Evolutionary conservation across 2,888 invertebrate species (phyloP), one percentile per base, ranked within the genome.

Genomic region (Clusia tigrina): DNA sequence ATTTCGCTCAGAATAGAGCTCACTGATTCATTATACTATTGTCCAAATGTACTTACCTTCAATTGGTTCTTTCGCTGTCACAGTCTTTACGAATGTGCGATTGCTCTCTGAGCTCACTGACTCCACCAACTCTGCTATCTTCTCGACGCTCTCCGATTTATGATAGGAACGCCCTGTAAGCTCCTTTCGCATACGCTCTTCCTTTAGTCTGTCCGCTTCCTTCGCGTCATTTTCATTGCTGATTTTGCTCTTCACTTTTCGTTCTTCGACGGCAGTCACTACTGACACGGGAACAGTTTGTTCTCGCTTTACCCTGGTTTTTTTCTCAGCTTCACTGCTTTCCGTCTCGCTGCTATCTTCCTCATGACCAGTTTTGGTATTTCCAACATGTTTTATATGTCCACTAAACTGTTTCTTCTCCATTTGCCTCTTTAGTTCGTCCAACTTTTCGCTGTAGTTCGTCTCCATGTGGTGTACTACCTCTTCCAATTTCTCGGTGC

Each of bases 391-490:
- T n/a, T 48, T 10, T n/a, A n/a, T n/a, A n/a, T n/a, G n/a, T n/a
- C n/a, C n/a, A n/a, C n/a, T n/a, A n/a, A n/a, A 26, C 26, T 26
- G 22, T 2, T 73, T 54, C 2, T 60, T 66, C 52, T 67, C 72
- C 0, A 81, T 64, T n/a, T 81, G 76, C 0, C 68, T 69, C 53
- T 80, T 77, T 1, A 80, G 61, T 0, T 72, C 69, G 1, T 74
- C 71, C 1, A 81, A 54, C 23, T 80, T 81, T 2, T 73, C 72
- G 20, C 72, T 78, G 56, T 80, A 80, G n/a, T 74, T 72, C 17
- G 63, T 58, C 67, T 80, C 79, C 59, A 80, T 65, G 22, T 77
- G 74, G 9, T 69, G 64, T 0, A 80, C 74, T 1, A 77, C 72
- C 37, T 76, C 71, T 51, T 79, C 78, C 6, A 80, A 64, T 26